Evolutionary conservation across 2,113 vertebrate genomes (phyloP), one percentile per base, ranked within the genome.

Genomic region (Podocnemis expansa): DNA sequence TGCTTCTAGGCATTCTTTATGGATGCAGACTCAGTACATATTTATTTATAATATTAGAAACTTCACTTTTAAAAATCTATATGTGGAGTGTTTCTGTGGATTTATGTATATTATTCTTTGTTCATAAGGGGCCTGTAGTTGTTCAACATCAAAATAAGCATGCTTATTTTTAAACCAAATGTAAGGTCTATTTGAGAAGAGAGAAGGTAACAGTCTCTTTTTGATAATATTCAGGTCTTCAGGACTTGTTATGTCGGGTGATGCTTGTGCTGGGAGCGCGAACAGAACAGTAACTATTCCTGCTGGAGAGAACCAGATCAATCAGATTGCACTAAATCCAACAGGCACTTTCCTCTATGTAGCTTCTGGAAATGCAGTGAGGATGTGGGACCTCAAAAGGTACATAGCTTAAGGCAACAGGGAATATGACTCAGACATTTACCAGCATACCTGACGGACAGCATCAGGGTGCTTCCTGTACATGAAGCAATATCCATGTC

Each of bases 361-460:
- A 6, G 99, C 99, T 45, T 98, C 99, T 63, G 99, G 99, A 86
- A 99, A 99, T 58, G 98, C 99, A 29, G 99, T 99, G 84, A 98
- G 99, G 92, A 99, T 99, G 99, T 99, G 99, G 99, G 99, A 99
- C 91, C 98, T 99, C 51, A 99, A 99, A 96, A 99, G 99, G 99
- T 99, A 98, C 58, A 95, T 31, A 91, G 11, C 22, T 52, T 38
- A 10, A 51, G 67, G 63, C 49, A 49, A 27, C 82, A 89, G 12
- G 87, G 6, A 31, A 11, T 58, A 17, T 70, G 88, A 38, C 81
- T 43, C 56, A 60, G 14, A 31, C 78, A 70, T n/a, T n/a, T n/a
- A n/a, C n/a, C n/a, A n/a, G n/a, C n/a, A n/a, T n/a, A n/a, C n/a
- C n/a, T n/a, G n/a, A n/a, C 41, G 17, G 10, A 10, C 24, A 12